Conservation (phyloP, 2,113 vertebrate species). For the Ciconia stormi region DNA sequence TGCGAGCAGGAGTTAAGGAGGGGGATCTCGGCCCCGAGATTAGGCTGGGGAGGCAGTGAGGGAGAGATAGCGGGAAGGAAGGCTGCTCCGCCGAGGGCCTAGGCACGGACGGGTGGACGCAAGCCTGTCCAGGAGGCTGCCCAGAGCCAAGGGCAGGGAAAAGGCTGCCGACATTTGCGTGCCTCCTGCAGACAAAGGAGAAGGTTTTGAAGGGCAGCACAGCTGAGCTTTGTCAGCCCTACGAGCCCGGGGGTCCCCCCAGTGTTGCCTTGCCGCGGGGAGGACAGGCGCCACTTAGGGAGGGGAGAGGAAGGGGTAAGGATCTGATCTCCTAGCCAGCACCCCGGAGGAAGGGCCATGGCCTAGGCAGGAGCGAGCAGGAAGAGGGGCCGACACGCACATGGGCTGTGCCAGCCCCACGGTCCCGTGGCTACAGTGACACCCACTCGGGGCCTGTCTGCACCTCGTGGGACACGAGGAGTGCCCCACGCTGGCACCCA, state of each 20-base stretch:
- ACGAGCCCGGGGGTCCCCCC: fast-evolving
- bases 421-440: background rate
- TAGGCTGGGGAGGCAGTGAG: background rate
- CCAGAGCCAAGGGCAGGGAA: background rate
- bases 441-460: background rate
- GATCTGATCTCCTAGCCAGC: background rate
- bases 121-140: background rate
- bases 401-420: background rate
- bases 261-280: background rate
- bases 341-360: background rate
- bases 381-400: background rate
- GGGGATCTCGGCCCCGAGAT: background rate
- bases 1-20: background rate
- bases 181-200: background rate
- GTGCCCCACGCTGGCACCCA: too few species aligned
- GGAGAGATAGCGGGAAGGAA: background rate
- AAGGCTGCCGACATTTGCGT: background rate
- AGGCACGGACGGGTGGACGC: background rate
- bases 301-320: background rate
- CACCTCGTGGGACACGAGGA: background rate
- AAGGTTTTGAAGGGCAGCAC: background rate
- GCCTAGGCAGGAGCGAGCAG: fast-evolving
- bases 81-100: background rate
- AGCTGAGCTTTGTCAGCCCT: background rate
- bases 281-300: background rate